Conservation (phyloP, 2,888 invertebrate genomes). For the Tachystola acroxantha region DNA sequence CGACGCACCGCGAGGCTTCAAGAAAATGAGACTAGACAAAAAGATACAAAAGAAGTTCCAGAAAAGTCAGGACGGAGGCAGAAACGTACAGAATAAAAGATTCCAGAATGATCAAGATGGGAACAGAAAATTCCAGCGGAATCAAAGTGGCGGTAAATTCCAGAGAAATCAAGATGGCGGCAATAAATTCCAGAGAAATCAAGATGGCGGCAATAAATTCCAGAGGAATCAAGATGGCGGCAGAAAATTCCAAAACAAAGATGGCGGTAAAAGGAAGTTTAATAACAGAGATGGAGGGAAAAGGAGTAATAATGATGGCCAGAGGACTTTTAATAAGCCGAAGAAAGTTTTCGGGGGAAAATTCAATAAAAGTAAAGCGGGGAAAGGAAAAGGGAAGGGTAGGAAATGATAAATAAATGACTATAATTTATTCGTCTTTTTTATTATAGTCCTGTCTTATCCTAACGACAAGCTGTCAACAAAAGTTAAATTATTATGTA, state of each 20-base stretch:
- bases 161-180: conserved; percentile 27
- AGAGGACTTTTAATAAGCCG: conserved; percentile 34
- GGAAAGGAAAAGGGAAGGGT: conserved; percentile 40
- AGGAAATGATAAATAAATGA: conserved; percentile 26
- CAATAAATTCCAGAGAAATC: conserved; percentile 26
- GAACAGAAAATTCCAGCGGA: conserved; percentile 25
- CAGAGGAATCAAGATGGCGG: conserved; percentile 19
- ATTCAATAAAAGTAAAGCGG: conserved; percentile 38
- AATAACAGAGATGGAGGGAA: conserved; percentile 19
- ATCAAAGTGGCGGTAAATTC: conserved; percentile 31
- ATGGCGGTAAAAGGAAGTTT: conserved; percentile 22
- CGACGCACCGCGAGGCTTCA: conserved; percentile 55
- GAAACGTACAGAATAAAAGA: conserved; percentile 11
- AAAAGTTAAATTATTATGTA: too few relatives aligned
- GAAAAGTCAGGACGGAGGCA: conserved; percentile 27
- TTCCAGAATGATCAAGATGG: conserved; percentile 31
- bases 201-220: conserved; percentile 18
- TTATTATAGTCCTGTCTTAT: too few relatives aligned
- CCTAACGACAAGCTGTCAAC: too few relatives aligned
- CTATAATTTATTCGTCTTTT: neutral
- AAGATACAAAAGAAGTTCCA: conserved; percentile 59
- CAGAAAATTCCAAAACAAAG: conserved; percentile 21
- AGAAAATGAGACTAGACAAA: conserved; percentile 64
- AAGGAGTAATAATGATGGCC: conserved; percentile 20
- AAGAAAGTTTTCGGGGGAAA: conserved; percentile 63